A percentile compares a stretch with the other conserved stretches of the same genome.
Evolutionary conservation across 2,888 invertebrate species (phyloP).

Genomic region (Nematopogon swammerdamellus): DNA sequence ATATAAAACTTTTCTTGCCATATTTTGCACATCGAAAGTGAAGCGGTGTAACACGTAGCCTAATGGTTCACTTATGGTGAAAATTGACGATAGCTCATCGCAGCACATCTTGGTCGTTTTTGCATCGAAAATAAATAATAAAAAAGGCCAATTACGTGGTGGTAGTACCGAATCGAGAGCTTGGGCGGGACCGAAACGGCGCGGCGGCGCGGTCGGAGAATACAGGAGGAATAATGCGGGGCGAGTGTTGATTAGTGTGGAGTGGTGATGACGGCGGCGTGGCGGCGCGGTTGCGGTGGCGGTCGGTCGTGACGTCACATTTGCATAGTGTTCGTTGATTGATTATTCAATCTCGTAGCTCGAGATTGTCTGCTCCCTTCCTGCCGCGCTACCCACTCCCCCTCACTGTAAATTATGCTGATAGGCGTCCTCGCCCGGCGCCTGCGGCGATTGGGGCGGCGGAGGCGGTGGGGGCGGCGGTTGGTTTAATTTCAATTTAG

Average conservation of each 20-base stretch:
- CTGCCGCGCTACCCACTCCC: constrained; percentile 6
- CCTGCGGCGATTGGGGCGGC: neutral
- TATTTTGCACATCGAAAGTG: no score
- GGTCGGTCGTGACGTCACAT: constrained; percentile 15
- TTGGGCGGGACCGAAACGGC: no score
- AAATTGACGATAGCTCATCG: no score
- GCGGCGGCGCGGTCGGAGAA: no score
- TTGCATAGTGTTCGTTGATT: constrained; percentile 40
- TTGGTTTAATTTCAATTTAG: constrained; percentile 1
- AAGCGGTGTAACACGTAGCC: no score
- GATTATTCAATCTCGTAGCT: constrained; percentile 47
- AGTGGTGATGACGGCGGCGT: neutral
- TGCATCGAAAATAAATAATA: no score
- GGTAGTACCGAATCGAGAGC: no score
- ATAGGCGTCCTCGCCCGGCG: constrained; percentile 4
- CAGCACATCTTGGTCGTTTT: no score
- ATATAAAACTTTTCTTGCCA: neutral
- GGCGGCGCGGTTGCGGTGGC: no score
- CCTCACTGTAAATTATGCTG: constrained; percentile 10
- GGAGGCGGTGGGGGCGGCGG: neutral
- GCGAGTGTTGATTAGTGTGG: neutral
- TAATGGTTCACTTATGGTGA: no score
- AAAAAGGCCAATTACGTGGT: no score
- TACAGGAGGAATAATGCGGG: no score
- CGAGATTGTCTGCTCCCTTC: constrained; percentile 18